phyloP scores from a whole-genome alignment of 1,140 invertebrate species.

The Euura lappo region DNA sequence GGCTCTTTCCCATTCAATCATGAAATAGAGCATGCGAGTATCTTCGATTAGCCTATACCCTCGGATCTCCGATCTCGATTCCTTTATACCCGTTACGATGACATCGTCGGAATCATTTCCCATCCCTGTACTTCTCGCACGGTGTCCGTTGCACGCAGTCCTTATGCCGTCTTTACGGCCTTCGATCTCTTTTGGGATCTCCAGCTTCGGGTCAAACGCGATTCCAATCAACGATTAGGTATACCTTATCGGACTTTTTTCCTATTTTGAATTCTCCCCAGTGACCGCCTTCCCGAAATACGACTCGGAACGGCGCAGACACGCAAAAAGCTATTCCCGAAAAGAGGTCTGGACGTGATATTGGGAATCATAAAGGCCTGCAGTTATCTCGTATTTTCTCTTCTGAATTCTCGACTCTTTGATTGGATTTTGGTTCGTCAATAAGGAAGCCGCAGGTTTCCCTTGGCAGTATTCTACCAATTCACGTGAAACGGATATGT shows the following conservation, averaged over 20 bases:
- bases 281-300: not conserved
- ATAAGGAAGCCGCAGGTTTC: too few relatives aligned
- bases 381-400: too few relatives aligned
- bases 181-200: not conserved
- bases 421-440: too few relatives aligned
- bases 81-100: not conserved
- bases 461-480: too few relatives aligned
- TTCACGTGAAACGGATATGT: too few relatives aligned
- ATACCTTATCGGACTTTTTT: not conserved
- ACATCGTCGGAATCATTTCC: conserved; percentile 3
- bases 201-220: not conserved
- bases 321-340: too few relatives aligned
- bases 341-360: not conserved
- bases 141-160: too few relatives aligned
- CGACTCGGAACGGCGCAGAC: not conserved
- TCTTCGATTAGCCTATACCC: not conserved
- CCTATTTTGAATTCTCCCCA: conserved; percentile 8
- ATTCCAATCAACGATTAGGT: conserved; percentile 12
- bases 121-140: not conserved
- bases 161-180: not conserved
- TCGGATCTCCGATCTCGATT: not conserved
- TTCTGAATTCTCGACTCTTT: too few relatives aligned
- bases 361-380: not conserved
- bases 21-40: not conserved
- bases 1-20: not conserved